phyloP scores from a whole-genome alignment of 2,888 invertebrate genomes.

The Disparrhopalites patrizii region DNA sequence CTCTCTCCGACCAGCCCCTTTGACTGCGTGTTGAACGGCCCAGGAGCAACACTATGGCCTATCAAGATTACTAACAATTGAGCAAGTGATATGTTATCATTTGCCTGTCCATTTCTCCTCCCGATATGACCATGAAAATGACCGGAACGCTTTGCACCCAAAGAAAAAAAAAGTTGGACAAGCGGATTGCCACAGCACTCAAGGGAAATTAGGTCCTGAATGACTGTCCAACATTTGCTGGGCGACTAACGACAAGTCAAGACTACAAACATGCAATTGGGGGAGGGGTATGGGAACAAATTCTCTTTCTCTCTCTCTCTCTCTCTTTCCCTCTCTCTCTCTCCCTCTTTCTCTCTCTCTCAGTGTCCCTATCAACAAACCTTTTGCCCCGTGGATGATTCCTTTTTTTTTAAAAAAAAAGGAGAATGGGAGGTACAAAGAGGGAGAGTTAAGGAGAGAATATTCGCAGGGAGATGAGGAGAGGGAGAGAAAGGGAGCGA shows the following conservation, averaged over 20 bases:
- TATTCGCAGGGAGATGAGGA: conserved; percentile 1
- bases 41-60: not conserved
- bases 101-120: conserved; percentile 31
- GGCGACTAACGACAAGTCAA: conserved; percentile 35
- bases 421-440: conserved; percentile 4
- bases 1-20: too few species aligned
- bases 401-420: too few species aligned
- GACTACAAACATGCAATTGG: conserved; percentile 37
- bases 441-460: not conserved
- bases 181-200: conserved; percentile 48
- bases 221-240: conserved; percentile 43
- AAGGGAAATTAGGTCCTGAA: conserved; percentile 49
- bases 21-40: too few species aligned
- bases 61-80: conserved; percentile 9
- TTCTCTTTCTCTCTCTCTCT: not conserved
- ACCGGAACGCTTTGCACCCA: not conserved
- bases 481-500: not conserved
- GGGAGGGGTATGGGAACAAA: conserved; percentile 1
- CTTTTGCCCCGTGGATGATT: too few species aligned
- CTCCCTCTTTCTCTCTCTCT: too few species aligned
- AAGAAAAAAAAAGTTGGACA: conserved; percentile 36
- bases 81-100: conserved; percentile 35
- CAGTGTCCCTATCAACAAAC: too few species aligned
- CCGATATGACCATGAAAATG: conserved; percentile 26
- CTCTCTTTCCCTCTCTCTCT: conserved; percentile 1